Conservation (phyloP, 2,888 invertebrate species). For the Macrophya alboannulata region DNA sequence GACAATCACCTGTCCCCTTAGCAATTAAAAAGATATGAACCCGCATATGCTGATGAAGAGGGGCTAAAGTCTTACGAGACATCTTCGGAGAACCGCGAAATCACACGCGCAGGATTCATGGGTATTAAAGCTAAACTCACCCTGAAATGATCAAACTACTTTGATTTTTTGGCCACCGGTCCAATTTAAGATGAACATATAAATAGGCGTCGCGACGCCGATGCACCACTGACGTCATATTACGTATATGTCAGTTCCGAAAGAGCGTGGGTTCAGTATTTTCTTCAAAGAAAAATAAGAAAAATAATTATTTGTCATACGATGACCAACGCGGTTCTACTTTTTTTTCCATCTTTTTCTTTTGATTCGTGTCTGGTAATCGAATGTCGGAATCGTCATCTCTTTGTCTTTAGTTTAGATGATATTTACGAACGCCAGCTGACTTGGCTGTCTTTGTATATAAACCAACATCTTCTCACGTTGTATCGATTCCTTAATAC, state of each 20-base stretch:
- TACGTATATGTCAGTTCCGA: background rate
- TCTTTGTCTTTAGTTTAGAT: background rate
- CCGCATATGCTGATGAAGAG: background rate
- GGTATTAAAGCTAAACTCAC: background rate
- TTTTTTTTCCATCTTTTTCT: background rate
- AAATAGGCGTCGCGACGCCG: conserved; percentile 45
- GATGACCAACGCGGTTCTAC: background rate
- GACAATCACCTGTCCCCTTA: conserved; percentile 36
- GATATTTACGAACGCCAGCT: background rate
- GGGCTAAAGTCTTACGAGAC: background rate
- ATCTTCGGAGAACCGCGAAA: background rate
- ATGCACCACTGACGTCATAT: conserved; percentile 44
- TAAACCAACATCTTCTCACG: background rate
- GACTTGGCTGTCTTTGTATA: background rate
- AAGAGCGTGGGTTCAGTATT: conserved; percentile 5
- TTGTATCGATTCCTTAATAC: background rate
- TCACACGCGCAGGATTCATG: background rate
- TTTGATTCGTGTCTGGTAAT: background rate
- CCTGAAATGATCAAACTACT: background rate
- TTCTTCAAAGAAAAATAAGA: background rate
- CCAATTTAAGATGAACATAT: conserved; percentile 37
- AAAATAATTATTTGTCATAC: background rate
- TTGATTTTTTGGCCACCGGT: background rate
- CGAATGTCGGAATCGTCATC: background rate
- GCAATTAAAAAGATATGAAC: background rate